Base-by-base conservation (phyloP, 2,888 invertebrate species). In the Callosobruchus maculatus region DNA sequence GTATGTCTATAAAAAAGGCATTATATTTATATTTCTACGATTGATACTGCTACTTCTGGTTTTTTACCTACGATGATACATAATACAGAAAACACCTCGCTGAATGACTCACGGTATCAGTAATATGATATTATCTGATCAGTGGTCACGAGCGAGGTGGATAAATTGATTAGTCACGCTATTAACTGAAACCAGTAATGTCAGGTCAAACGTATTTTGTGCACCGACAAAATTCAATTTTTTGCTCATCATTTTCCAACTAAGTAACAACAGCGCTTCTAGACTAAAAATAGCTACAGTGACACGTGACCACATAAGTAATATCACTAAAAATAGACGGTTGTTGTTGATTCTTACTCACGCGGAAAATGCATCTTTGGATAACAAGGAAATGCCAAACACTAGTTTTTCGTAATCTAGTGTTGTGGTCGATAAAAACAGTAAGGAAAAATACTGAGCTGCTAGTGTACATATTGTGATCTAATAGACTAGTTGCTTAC, bases 251-350 rank as follows among this genome's bases (percentile, higher is more conserved):
- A 49, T 49, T 49, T 49, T 49, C 13, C 49, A 49, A 49, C 13
- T 49, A 18, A 49, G 49, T 49, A 49, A 49, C 49, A 49, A 13
- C 49, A 1, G 49, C n/a, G n/a, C 7, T 49, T 49, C 2, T 26
- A 7, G 26, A 4, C 49, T 49, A 49, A 49, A 49, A 49, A 49
- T 49, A 49, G 49, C 49, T 49, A 18, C 18, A 1, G 3, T 13
- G 49, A 49, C 26, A 67, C 72, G 68, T 70, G 73, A 70, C 73
- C 67, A 68, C 73, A 68, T 68, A 20, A 66, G 73, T 30, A 71
- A 49, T 49, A n/a, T n/a, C 22, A 68, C 49, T 18, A 49, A 13
- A 49, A 49, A 49, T 49, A 18, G 49, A 18, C 49, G 5, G 49
- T 13, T 49, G 49, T 49, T 49, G 49, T 49, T 49, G 49, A 49